A percentile compares a stretch with the other conserved stretches of the same genome.
phyloP scores from a whole-genome alignment of 1,140 invertebrate species.

The Daktulosphaira vitifoliae region DNA sequence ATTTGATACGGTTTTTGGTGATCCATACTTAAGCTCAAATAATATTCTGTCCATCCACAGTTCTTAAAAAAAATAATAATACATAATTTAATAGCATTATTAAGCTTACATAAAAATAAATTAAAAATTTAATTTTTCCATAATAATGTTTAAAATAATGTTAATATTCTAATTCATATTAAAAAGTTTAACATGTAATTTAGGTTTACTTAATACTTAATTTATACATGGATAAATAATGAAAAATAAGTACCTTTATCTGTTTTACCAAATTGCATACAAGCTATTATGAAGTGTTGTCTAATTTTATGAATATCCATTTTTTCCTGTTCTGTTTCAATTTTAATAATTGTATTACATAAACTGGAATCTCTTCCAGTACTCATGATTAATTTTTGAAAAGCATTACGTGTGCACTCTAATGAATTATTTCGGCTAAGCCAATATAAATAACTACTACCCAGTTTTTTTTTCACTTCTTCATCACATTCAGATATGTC shows the following conservation, averaged over 20 bases:
- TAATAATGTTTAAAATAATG: too few species aligned
- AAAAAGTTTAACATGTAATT: too few species aligned
- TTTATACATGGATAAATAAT: background rate
- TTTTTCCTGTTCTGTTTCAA: constrained; percentile 2
- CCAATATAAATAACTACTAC: background rate
- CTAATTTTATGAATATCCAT: background rate
- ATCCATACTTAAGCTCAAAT: constrained; percentile 8
- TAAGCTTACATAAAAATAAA: too few species aligned
- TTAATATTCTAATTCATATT: too few species aligned
- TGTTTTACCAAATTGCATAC: constrained; percentile 19
- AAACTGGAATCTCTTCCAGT: background rate
- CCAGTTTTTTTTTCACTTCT: constrained; percentile 6
- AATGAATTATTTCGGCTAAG: background rate
- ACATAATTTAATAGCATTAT: background rate
- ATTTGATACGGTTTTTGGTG: background rate
- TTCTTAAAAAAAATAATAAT: background rate
- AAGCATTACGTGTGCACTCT: background rate
- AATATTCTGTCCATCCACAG: constrained; percentile 24
- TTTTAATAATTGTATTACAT: background rate
- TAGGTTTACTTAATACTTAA: too few species aligned
- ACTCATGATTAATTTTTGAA: background rate
- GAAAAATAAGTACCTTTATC: background rate
- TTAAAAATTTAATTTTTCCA: too few species aligned
- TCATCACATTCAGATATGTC: background rate
- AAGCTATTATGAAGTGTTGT: constrained; percentile 17